Evolutionary conservation across 2,113 vertebrate species (phyloP), one percentile per base, ranked within the genome.

Genomic region (Phylloscopus trochiloides): DNA sequence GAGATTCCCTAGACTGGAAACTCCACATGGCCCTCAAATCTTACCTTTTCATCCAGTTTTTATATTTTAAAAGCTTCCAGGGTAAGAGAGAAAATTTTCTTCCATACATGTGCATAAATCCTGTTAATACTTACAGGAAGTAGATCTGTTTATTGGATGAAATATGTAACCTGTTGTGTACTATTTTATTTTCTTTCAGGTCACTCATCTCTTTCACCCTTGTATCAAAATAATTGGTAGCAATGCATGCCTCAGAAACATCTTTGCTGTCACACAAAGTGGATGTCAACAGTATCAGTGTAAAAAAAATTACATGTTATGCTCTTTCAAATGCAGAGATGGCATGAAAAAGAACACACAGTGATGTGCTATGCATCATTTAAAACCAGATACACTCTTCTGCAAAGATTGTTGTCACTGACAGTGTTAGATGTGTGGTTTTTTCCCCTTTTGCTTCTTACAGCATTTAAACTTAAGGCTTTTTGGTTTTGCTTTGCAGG

Each of bases 401-500:
- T 79, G 32, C 32, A 71, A 67, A 79, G 73, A 75, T 36, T 32
- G n/a, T 89, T 88, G 88, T 92, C 62, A 73, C 43, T 38, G 57
- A 82, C 85, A 61, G 17, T 76, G 40, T 86, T 62, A 93, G 34
- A 94, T 88, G 55, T 88, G n/a, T 57, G 12, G 0, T 14, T 67
- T 92, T 70, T 68, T 62, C 38, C 45, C 51, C 32, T 94, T 82
- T 92, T 90, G 59, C 29, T 70, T 63, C 83, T 77, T 61, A 66
- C 5, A 68, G 17, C 75, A 47, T 93, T 96, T 97, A 96, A 95
- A 86, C 55, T 72, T 79, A 52, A 74, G 78, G 61, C 10, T 71
- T 88, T 91, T 58, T 55, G 26, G 47, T 13, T 93, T 88, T 84
- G 55, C 28, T 73, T 61, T 17, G 25, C 1, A 14, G 25, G 48